Evolutionary conservation across 2,113 vertebrate species (phyloP).

Genomic region (Symphodus melops): DNA sequence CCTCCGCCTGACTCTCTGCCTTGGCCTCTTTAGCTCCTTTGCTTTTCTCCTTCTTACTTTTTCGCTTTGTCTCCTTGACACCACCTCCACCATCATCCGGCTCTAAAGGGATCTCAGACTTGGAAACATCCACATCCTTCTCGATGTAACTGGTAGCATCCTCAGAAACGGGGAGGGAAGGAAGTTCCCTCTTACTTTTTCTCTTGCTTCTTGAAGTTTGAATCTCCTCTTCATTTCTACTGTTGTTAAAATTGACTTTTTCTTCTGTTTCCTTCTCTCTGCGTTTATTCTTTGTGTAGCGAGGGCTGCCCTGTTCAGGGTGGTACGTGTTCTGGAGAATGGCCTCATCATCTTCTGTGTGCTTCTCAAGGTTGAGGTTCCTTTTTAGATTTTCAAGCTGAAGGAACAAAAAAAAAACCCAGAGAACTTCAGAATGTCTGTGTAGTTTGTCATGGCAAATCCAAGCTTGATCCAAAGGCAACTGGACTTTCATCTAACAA

Average conservation of each 20-base stretch:
- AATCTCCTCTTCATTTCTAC: slow-evolving; percentile 68
- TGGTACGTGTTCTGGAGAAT: slow-evolving; percentile 83
- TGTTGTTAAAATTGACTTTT: slow-evolving; percentile 82
- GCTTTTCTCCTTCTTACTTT: slow-evolving; percentile 79
- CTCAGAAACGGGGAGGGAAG: slow-evolving; percentile 62
- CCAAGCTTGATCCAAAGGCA: no score
- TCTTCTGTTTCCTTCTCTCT: slow-evolving; percentile 79
- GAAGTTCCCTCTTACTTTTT: slow-evolving; percentile 81
- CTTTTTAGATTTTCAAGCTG: slow-evolving; percentile 88
- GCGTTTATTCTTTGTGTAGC: slow-evolving; percentile 85
- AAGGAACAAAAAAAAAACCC: slow-evolving; percentile 2
- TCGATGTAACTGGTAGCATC: slow-evolving; percentile 55
- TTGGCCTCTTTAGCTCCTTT: slow-evolving; percentile 61
- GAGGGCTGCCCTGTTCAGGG: slow-evolving; percentile 83
- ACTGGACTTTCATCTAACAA: no score
- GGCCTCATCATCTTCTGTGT: slow-evolving; percentile 81
- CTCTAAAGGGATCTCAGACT: slow-evolving; percentile 63
- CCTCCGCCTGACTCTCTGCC: slow-evolving; percentile 59
- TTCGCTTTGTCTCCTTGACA: slow-evolving; percentile 64
- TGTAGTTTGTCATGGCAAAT: no score
- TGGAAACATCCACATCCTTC: slow-evolving; percentile 54
- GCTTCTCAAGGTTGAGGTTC: slow-evolving; percentile 84
- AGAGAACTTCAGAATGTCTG: neutral
- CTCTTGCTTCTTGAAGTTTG: slow-evolving; percentile 71
- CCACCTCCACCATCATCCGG: slow-evolving; percentile 55